These are phyloP conservation scores for Plumapathes pennacea DNA, from an alignment of 92 coral and sea anemone species.

Conservation along the genomic window DNA sequence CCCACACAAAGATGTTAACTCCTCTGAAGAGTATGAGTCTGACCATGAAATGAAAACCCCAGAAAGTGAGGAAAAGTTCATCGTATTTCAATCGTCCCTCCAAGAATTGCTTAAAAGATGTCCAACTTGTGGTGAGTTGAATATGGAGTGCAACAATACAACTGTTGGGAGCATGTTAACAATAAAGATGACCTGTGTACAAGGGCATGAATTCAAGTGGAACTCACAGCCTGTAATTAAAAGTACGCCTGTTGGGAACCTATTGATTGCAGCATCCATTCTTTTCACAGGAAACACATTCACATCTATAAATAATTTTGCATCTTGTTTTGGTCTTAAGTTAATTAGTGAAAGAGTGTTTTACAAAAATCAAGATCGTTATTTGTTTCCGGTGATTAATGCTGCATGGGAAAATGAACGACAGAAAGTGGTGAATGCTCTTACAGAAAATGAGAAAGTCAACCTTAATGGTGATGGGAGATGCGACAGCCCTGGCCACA, in stretches of 20 bases:
- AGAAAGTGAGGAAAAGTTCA: slow-evolving; percentile 14
- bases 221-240: slow-evolving; percentile 38
- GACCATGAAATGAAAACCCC: not conserved
- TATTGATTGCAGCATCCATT: slow-evolving; percentile 43
- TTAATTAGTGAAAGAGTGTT: slow-evolving; percentile 23
- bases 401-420: slow-evolving; percentile 53
- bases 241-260: slow-evolving; percentile 33
- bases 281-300: slow-evolving; percentile 41
- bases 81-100: slow-evolving; percentile 37
- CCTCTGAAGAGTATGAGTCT: not conserved
- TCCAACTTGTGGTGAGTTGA: slow-evolving; percentile 28
- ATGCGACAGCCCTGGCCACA: slow-evolving; percentile 57
- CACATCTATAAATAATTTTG: slow-evolving; percentile 22
- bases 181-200: slow-evolving; percentile 10
- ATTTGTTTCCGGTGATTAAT: slow-evolving; percentile 39
- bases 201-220: slow-evolving; percentile 32
- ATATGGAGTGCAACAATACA: slow-evolving; percentile 6
- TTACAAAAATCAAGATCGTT: slow-evolving; percentile 17
- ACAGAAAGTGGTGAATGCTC: slow-evolving; percentile 2
- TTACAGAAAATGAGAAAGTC: slow-evolving; percentile 2
- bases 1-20: not conserved
- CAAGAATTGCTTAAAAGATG: slow-evolving; percentile 37
- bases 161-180: slow-evolving; percentile 47
- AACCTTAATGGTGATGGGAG: slow-evolving; percentile 51
- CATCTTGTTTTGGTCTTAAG: slow-evolving; percentile 25